These are phyloP conservation scores for Hecatera dysodea DNA, from an alignment of 2,888 invertebrate species.

Conservation along the genomic window DNA sequence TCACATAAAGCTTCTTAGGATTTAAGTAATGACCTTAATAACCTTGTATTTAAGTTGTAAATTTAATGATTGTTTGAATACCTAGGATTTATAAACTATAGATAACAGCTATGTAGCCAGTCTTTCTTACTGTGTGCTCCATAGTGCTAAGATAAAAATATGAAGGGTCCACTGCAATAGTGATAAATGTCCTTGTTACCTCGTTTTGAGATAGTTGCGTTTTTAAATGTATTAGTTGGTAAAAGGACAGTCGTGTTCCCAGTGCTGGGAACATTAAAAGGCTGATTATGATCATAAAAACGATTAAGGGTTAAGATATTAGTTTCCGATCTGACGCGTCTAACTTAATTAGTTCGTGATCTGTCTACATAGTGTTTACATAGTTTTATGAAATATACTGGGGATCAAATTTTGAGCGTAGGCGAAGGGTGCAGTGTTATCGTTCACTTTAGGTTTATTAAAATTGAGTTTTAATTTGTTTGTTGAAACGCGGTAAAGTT, in stretches of 20 bases:
- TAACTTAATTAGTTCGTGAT: conserved; percentile 48
- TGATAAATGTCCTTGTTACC: no score
- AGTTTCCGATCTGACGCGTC: conserved; percentile 22
- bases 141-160: no score
- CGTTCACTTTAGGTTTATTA: conserved; percentile 18
- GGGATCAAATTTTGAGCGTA: conserved; percentile 24
- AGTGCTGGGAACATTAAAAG: no score
- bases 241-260: no score
- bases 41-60: no score
- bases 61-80: no score
- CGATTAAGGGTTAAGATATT: conserved; percentile 19
- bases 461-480: conserved; percentile 15
- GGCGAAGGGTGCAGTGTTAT: conserved; percentile 3
- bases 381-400: conserved; percentile 52
- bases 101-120: no score
- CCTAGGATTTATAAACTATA: no score
- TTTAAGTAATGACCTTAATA: neutral
- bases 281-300: neutral
- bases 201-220: no score
- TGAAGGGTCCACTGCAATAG: no score
- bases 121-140: no score
- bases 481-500: conserved; percentile 24
- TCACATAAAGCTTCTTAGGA: neutral
- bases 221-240: no score
- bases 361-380: conserved; percentile 13